Evolutionary conservation across 2,113 vertebrate species (phyloP).

Genomic region (Montifringilla adamsi): DNA sequence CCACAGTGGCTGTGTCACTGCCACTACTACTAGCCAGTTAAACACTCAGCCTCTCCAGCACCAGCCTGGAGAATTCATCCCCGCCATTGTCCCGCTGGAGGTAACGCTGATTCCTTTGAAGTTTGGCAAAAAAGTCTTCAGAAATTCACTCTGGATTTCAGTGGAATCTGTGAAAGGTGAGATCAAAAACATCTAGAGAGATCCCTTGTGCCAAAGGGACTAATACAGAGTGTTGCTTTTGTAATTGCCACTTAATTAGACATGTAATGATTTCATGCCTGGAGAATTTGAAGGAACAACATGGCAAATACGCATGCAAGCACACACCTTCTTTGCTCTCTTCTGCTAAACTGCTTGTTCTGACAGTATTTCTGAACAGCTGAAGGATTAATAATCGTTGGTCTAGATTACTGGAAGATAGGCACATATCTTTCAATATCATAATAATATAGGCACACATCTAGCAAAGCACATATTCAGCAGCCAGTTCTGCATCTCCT

Average conservation of each 20-base stretch:
- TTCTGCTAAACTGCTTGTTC: background rate
- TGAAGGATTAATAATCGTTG: background rate
- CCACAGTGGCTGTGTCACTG: fast-evolving
- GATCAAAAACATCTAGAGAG: background rate
- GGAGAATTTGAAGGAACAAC: background rate
- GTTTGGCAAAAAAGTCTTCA: background rate
- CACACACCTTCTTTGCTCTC: background rate
- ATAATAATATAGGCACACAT: background rate
- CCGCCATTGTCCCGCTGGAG: fast-evolving
- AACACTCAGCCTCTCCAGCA: background rate
- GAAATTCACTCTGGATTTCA: background rate
- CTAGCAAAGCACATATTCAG: background rate
- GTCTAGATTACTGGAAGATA: background rate
- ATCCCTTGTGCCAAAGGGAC: background rate
- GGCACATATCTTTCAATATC: background rate
- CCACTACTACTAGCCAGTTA: background rate
- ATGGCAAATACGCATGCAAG: background rate
- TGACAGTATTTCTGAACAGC: background rate
- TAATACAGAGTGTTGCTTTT: background rate
- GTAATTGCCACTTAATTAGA: conserved; percentile 29
- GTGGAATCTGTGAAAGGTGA: background rate
- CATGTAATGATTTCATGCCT: background rate
- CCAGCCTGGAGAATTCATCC: background rate
- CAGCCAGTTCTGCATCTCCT: background rate
- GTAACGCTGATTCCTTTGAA: background rate